These are phyloP conservation scores for Desmodus rotundus DNA, from an alignment of 2,113 vertebrate genomes.

Conservation along the genomic window DNA sequence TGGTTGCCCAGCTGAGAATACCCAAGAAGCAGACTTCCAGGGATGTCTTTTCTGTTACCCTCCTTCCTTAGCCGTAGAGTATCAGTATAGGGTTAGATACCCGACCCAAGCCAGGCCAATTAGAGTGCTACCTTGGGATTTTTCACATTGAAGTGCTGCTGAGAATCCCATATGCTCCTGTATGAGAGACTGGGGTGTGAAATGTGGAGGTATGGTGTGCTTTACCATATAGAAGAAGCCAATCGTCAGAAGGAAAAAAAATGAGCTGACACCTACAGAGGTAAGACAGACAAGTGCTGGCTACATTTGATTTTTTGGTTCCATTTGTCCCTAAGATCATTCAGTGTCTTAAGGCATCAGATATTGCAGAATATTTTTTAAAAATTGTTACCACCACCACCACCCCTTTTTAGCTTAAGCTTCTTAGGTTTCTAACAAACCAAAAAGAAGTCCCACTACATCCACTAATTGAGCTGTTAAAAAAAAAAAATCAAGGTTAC, in stretches of 20 bases:
- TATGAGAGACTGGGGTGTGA: neutral
- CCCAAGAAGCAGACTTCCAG: neutral
- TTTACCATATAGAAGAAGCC: neutral
- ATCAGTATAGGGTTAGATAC: neutral
- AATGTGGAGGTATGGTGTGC: neutral
- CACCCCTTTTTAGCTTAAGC: neutral
- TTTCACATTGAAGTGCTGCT: neutral
- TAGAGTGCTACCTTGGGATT: neutral
- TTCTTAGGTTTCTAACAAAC: neutral
- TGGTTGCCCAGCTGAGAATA: neutral
- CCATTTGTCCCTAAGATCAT: neutral
- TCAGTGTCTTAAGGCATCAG: neutral
- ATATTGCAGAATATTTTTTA: neutral
- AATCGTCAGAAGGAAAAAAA: neutral
- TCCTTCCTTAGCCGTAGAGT: neutral
- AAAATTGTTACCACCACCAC: neutral
- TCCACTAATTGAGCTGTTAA: neutral
- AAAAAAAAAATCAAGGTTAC: neutral
- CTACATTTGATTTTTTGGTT: neutral
- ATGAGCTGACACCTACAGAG: neutral
- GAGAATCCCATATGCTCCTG: neutral
- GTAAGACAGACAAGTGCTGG: neutral
- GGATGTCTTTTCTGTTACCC: neutral
- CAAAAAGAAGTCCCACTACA: neutral
- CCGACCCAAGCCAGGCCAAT: neutral